phyloP scores from a whole-genome alignment of 2,113 vertebrate genomes.

The Grammomys surdaster region DNA sequence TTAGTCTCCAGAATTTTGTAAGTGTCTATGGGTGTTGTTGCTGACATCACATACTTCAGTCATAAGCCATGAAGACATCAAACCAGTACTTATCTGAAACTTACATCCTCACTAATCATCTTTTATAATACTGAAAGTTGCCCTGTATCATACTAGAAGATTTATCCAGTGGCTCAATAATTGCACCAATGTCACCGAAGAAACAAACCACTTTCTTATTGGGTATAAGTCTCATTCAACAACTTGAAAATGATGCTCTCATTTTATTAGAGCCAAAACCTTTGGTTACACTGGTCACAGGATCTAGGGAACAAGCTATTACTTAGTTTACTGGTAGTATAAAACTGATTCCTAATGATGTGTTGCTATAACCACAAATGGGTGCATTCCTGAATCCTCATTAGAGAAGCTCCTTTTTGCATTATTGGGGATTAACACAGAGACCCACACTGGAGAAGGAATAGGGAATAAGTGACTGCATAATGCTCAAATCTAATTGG shows the following conservation, averaged over 20 bases:
- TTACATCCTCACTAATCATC: not conserved
- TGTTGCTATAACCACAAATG: not conserved
- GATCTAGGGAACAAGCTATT: not conserved
- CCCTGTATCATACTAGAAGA: not conserved
- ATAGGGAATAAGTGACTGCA: not conserved
- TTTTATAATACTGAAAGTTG: not conserved
- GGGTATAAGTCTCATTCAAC: not conserved
- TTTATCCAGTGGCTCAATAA: not conserved
- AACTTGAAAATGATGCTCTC: not conserved
- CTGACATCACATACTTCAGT: not conserved
- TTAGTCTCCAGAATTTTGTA: not conserved
- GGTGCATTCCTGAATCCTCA: not conserved
- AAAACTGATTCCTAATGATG: not conserved
- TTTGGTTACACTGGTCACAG: not conserved
- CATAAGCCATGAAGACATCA: not conserved
- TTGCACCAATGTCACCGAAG: not conserved
- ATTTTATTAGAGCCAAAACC: not conserved
- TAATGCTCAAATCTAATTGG: not conserved
- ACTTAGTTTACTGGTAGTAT: not conserved
- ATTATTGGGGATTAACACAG: not conserved
- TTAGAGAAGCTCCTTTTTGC: not conserved
- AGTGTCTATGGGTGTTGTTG: not conserved
- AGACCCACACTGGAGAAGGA: not conserved
- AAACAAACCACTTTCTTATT: not conserved
- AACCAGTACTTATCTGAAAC: not conserved